A percentile compares a stretch with the other conserved stretches of the same genome.
These are phyloP conservation scores for Brachionus koreanus DNA, from an alignment of 1,140 invertebrate species.

Conservation along the genomic window DNA sequence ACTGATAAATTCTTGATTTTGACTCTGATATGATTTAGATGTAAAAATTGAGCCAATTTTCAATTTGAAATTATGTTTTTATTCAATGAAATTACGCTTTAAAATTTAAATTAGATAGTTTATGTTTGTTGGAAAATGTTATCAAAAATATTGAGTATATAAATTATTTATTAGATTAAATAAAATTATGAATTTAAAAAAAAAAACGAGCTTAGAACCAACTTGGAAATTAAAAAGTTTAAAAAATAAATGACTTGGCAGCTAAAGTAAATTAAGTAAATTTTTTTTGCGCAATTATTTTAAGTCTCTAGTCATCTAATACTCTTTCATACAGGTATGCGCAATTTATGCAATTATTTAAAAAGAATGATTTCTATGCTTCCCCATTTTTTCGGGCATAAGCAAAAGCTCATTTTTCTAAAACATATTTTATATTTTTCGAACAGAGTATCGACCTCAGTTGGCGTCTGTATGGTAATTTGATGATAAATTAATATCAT, in stretches of 20 bases:
- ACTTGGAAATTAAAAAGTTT: not conserved
- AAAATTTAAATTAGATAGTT: not conserved
- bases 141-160: not conserved
- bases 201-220: not conserved
- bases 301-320: not conserved
- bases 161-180: not conserved
- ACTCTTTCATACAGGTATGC: not conserved
- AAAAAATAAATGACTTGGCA: not conserved
- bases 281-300: not conserved
- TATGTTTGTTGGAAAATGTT: not conserved
- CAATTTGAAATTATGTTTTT: no score
- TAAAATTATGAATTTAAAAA: not conserved
- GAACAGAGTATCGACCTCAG: not conserved
- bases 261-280: not conserved
- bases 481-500: not conserved
- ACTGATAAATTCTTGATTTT: not conserved
- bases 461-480: not conserved
- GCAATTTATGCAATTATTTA: not conserved
- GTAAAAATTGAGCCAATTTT: not conserved
- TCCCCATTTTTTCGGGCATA: not conserved
- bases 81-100: not conserved
- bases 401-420: not conserved
- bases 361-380: not conserved
- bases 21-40: not conserved
- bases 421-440: not conserved